Conservation (phyloP, 1,140 invertebrate species). For the Zaprionus ghesquierei region DNA sequence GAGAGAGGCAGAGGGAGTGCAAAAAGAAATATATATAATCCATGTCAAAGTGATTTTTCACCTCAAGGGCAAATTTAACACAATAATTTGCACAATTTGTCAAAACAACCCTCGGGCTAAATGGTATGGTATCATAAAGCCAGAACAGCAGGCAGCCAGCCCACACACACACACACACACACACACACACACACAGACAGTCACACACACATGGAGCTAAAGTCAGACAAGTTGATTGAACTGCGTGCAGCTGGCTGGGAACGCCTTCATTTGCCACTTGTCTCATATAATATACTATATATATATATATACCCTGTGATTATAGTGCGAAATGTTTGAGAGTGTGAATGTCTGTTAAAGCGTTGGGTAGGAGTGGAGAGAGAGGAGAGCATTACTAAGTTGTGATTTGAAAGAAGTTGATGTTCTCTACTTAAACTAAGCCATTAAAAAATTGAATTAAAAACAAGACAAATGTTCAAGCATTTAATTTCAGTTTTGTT, state of each 20-base stretch:
- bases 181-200: slow-evolving; percentile 8
- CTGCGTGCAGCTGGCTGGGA: slow-evolving; percentile 55
- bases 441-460: neutral
- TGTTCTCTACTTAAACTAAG: neutral
- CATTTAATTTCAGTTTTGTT: no score
- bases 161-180: slow-evolving; percentile 14
- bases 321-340: neutral
- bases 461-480: no score
- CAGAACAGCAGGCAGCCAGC: slow-evolving; percentile 48
- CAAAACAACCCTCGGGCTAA: slow-evolving; percentile 80
- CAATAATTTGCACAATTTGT: slow-evolving; percentile 82
- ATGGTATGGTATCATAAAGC: slow-evolving; percentile 73
- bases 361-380: neutral
- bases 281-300: neutral
- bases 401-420: neutral
- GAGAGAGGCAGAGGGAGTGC: neutral
- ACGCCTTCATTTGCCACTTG: slow-evolving; percentile 30
- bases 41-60: slow-evolving; percentile 80
- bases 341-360: neutral
- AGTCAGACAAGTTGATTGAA: slow-evolving; percentile 62
- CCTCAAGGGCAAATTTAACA: slow-evolving; percentile 82
- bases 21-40: slow-evolving; percentile 32
- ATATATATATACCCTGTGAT: slow-evolving; percentile 3
- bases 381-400: neutral
- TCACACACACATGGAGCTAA: slow-evolving; percentile 3